Percentiles rank a stretch among this genome's conserved stretches.
phyloP scores from a whole-genome alignment of 2,113 vertebrate genomes.

The Phainopepla nitens region DNA sequence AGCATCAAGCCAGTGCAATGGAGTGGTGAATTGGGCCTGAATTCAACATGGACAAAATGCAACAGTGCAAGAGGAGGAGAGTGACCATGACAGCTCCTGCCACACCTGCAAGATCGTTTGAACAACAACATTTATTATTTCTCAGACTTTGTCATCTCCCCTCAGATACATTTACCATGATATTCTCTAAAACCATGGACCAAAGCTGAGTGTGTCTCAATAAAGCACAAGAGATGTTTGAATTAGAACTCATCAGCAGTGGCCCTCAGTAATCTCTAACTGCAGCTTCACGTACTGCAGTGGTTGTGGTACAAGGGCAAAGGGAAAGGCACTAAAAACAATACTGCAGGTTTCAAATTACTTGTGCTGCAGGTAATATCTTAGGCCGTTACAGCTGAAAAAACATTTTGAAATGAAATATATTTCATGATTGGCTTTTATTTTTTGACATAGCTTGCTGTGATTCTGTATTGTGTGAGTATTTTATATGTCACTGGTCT shows the following conservation, averaged over 20 bases:
- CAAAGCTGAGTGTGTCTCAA: background rate
- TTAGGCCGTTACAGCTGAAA: background rate
- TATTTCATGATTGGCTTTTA: background rate
- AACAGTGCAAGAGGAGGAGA: background rate
- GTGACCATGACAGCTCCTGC: background rate
- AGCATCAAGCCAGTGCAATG: background rate
- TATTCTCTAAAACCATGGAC: conserved; percentile 7
- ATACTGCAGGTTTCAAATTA: background rate
- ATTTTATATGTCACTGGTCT: background rate
- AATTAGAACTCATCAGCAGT: background rate
- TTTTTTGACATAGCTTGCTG: background rate
- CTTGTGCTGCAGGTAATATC: background rate
- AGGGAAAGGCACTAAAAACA: background rate
- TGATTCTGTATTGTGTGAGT: background rate
- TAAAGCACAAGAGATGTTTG: background rate
- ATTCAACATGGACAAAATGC: background rate
- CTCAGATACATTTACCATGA: background rate
- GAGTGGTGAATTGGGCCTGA: background rate
- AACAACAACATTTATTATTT: background rate
- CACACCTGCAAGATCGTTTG: background rate
- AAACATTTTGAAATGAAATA: background rate
- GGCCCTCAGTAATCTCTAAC: background rate
- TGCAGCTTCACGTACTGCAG: background rate
- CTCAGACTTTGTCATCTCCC: background rate
- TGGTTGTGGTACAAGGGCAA: background rate